phyloP scores from a whole-genome alignment of 2,888 invertebrate genomes.

The Gisinianus flammeolus region DNA sequence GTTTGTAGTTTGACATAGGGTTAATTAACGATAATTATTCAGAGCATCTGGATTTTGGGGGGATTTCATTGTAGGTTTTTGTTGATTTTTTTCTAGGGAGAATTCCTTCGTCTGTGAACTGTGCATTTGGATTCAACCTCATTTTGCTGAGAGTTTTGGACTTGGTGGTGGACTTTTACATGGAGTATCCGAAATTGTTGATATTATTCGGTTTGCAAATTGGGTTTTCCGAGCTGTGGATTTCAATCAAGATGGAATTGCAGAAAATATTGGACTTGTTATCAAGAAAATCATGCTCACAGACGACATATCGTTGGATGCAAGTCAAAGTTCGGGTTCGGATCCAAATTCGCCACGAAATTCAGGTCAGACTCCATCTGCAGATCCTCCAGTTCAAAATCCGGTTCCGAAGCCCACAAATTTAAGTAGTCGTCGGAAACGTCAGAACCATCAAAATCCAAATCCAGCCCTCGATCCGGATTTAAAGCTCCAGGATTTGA shows the following conservation, averaged over 20 bases:
- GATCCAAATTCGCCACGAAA: too few species aligned
- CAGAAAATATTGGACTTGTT: constrained; percentile 46
- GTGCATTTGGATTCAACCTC: constrained; percentile 49
- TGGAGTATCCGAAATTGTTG: constrained; percentile 44
- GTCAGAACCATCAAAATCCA: too few species aligned
- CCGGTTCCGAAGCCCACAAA: too few species aligned
- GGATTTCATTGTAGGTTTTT: not conserved
- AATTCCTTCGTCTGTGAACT: constrained; percentile 37
- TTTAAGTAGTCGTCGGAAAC: too few species aligned
- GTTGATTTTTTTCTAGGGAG: constrained; percentile 6
- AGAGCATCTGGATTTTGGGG: too few species aligned
- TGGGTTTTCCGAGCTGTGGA: constrained; percentile 46
- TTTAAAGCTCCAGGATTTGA: too few species aligned
- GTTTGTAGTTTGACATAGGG: too few species aligned
- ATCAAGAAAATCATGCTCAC: constrained; percentile 36
- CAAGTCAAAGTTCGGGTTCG: not conserved
- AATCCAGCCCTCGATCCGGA: too few species aligned
- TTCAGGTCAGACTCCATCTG: too few species aligned
- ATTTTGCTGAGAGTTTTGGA: constrained; percentile 49
- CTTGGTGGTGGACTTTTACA: constrained; percentile 30
- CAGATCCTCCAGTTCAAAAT: too few species aligned
- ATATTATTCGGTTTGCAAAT: constrained; percentile 36
- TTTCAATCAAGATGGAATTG: constrained; percentile 45
- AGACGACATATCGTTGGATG: constrained; percentile 1
- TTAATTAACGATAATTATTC: too few species aligned